Conservation (phyloP, 30 jellyfish, hydroid and myxozoan genomes). For the Rhopilema esculentum region DNA sequence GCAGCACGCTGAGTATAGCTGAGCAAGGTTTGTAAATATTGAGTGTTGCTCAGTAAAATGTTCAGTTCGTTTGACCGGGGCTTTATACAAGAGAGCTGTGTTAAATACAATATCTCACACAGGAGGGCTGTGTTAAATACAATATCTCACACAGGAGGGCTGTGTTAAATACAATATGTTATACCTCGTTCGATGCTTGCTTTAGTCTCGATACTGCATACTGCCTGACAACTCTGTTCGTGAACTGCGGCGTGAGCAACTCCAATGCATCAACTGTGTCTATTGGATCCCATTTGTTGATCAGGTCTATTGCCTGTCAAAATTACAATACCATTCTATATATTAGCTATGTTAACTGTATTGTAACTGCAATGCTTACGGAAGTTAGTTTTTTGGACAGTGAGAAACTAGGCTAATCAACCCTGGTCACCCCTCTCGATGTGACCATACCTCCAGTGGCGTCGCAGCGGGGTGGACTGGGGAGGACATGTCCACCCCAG, state of each 20-base stretch:
- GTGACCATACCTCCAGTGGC: too few relatives aligned
- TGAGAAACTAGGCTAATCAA: too few relatives aligned
- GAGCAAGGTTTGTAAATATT: too few relatives aligned
- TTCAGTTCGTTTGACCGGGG: not conserved
- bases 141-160: not conserved
- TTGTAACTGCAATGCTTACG: too few relatives aligned
- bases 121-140: not conserved
- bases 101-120: not conserved
- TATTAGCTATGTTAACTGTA: too few relatives aligned
- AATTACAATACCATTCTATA: not conserved
- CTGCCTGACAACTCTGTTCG: conserved; percentile 94
- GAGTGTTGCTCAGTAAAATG: too few relatives aligned
- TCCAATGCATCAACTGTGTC: conserved; percentile 98
- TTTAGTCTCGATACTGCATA: conserved; percentile 96
- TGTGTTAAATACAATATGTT: not conserved
- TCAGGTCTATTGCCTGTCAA: conserved; percentile 83
- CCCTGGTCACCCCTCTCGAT: too few relatives aligned
- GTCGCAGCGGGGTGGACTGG: too few relatives aligned
- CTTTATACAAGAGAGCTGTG: not conserved
- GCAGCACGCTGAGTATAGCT: too few relatives aligned
- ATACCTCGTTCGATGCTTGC: conserved; percentile 97
- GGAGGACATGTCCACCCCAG: too few relatives aligned
- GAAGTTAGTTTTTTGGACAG: too few relatives aligned
- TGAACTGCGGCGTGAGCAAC: conserved; percentile 93
- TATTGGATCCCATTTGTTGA: conserved; percentile 96